A percentile compares a stretch with the other conserved stretches of the same genome.
Conservation (phyloP, 1,140 invertebrate genomes). For the Dendroctonus valens region DNA sequence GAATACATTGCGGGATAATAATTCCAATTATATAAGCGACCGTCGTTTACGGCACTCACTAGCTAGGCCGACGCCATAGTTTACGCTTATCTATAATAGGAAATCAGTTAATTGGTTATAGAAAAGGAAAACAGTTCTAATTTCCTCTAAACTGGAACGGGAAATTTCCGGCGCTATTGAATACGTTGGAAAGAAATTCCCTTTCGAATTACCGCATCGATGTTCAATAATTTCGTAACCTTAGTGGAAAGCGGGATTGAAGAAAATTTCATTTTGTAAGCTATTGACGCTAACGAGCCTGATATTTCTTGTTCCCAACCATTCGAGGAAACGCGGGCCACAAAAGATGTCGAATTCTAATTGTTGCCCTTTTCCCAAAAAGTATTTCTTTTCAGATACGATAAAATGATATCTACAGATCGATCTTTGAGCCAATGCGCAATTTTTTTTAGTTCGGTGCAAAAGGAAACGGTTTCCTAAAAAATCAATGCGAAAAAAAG, state of each 20-base stretch:
- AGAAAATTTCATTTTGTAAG: conserved; percentile 23
- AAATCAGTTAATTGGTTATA: too few species aligned
- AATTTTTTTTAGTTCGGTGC: too few species aligned
- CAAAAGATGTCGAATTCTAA: conserved; percentile 34
- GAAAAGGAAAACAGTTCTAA: too few species aligned
- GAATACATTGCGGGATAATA: too few species aligned
- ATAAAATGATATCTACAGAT: background rate
- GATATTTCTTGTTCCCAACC: conserved; percentile 37
- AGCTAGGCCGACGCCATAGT: too few species aligned
- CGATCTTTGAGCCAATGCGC: too few species aligned
- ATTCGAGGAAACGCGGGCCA: conserved; percentile 9
- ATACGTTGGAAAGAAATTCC: too few species aligned
- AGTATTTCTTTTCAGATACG: conserved; percentile 8
- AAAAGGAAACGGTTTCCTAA: too few species aligned
- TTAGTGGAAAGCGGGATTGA: conserved; percentile 7
- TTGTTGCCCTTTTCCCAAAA: conserved; percentile 27
- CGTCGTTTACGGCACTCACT: too few species aligned
- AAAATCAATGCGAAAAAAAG: too few species aligned
- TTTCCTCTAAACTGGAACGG: background rate
- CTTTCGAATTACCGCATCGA: background rate
- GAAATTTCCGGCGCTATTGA: background rate
- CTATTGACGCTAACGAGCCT: conserved; percentile 35
- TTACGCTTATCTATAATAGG: too few species aligned
- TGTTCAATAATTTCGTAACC: background rate
- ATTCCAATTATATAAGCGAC: too few species aligned